Conservation (phyloP, 23 tunicate genomes). For the Halocynthia aurantium region DNA sequence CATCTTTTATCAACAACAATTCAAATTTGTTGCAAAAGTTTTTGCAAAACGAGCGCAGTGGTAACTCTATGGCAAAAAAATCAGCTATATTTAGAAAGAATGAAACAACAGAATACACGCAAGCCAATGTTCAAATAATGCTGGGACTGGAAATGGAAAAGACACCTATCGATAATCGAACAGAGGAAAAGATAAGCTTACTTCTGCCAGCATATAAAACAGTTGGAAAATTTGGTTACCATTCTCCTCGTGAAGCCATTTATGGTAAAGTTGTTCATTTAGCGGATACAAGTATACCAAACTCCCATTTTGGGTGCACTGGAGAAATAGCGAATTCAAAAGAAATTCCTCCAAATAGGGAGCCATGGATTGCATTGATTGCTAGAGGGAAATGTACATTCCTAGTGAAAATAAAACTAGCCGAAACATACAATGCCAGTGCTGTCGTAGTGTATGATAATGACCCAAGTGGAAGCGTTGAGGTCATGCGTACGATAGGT, state of each 20-base stretch:
- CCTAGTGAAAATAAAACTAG: constrained; percentile 62
- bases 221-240: constrained; percentile 55
- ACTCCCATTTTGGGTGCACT: constrained; percentile 57
- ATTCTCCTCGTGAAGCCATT: constrained; percentile 23
- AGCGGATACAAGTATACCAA: constrained; percentile 17
- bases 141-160: no score
- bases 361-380: constrained; percentile 75
- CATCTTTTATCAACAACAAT: no score
- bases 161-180: no score
- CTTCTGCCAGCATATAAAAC: no score
- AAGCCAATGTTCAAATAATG: no score
- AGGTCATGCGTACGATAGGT: constrained; percentile 80
- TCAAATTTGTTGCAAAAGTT: no score
- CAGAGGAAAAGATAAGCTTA: no score
- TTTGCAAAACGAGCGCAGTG: no score
- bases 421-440: constrained; percentile 68
- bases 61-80: no score
- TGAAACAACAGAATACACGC: no score
- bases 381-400: constrained; percentile 70
- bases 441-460: constrained; percentile 71
- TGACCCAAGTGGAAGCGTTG: constrained; percentile 12
- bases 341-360: constrained; percentile 21
- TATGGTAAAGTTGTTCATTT: constrained; percentile 57
- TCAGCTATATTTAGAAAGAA: no score
- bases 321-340: constrained; percentile 28